A percentile compares a stretch with the other conserved stretches of the same genome.
phyloP scores from a whole-genome alignment of 1,140 invertebrate species.

The Sarcophaga peregrina region DNA sequence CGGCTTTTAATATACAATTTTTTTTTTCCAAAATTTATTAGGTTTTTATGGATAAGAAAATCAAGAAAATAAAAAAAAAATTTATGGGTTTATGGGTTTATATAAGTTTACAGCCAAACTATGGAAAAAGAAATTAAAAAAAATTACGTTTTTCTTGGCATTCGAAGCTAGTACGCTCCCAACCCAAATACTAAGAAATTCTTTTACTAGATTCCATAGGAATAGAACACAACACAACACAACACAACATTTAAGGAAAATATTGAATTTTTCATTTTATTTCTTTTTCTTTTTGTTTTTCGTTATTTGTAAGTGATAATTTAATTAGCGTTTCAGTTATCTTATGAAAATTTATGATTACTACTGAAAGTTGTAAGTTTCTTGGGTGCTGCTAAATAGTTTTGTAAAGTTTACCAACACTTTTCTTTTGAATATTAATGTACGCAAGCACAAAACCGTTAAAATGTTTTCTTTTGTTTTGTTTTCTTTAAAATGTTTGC shows the following conservation, averaged over 20 bases:
- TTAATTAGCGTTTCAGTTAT: slow-evolving; percentile 27
- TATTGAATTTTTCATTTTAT: no score
- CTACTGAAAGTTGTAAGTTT: neutral
- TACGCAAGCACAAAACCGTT: neutral
- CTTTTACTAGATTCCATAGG: neutral
- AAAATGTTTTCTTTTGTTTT: no score
- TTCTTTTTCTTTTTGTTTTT: no score
- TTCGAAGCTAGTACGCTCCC: neutral
- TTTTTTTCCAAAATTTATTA: neutral
- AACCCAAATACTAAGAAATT: neutral
- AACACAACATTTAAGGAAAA: no score
- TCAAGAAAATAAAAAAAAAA: neutral
- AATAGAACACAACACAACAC: no score
- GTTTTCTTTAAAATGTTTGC: no score
- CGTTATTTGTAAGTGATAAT: slow-evolving; percentile 3
- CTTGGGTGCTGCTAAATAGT: neutral
- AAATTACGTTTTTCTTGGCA: neutral
- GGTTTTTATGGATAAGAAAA: slow-evolving; percentile 16
- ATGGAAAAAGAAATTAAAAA: neutral
- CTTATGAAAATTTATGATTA: slow-evolving; percentile 3
- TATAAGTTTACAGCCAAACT: neutral
- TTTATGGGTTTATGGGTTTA: neutral
- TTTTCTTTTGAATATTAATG: neutral
- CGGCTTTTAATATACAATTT: neutral
- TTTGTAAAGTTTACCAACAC: neutral